Base-by-base conservation (phyloP, 2,888 invertebrate genomes). In the Yponomeuta sedellus region DNA sequence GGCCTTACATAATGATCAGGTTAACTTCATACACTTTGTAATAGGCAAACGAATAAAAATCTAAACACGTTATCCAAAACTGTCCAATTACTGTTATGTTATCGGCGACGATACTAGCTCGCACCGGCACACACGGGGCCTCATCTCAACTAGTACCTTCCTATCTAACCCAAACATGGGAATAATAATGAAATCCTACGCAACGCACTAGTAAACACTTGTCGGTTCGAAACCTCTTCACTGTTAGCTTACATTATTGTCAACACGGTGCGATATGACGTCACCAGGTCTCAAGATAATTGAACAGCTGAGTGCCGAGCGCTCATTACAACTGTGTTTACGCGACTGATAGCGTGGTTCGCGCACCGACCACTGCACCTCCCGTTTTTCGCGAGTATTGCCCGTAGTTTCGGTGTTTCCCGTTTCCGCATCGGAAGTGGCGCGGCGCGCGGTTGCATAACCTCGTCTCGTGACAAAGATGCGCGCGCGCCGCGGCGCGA, bases 391-490 rank as follows among this genome's bases (percentile, higher is more conserved):
- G 3, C 34, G 34, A 34, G 34, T 8, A 34, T 34, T 34, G 34
- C 34, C 10, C 34, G 6, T 34, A 34, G 5, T 19, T 58, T 25
- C 40, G 22, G 63, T 11, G 12, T 22, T 20, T 10, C 39, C 39
- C 71, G 70, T 73, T 79, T 80, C 81, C 77, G 75, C 71, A 67
- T 67, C 77, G 73, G 79, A 78, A 75, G 64, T 22, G n/a, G 16
- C 20, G 39, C 34, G n/a, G 59, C 10, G 44, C 52, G 40, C 63
- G 40, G 73, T 88, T 88, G 85, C 85, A 86, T 86, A 86, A 87
- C 80, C 70, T 72, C 77, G 83, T 85, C 88, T 87, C 87, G 89
- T 88, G 88, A 88, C 83, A 80, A 52, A 85, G 86, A 88, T 88
- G 88, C 80, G 40, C 64, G 56, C 28, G 22, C 28, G 64, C 12